Percentiles rank a stretch among this genome's conserved stretches.
Evolutionary conservation across 2,888 invertebrate species (phyloP).

Genomic region (Trachelus troglodyta): DNA sequence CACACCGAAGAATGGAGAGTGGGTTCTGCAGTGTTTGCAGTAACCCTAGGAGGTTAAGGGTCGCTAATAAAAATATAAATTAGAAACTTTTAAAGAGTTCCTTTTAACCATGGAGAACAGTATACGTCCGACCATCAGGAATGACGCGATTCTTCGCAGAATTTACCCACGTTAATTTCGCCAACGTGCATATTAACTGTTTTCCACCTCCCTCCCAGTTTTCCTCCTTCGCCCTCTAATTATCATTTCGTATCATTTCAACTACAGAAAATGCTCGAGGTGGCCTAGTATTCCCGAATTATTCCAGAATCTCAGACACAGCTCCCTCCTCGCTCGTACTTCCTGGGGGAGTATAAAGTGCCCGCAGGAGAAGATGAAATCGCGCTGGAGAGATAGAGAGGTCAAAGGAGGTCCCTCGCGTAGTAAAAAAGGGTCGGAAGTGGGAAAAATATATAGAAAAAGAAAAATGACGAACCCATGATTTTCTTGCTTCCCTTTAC

Average conservation of each 20-base stretch:
- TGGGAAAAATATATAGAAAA: background rate
- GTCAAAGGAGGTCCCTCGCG: background rate
- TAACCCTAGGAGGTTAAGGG: background rate
- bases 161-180: too few species aligned
- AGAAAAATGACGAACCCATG: background rate
- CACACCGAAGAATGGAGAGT: too few species aligned
- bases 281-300: background rate
- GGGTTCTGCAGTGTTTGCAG: background rate
- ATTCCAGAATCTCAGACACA: too few species aligned
- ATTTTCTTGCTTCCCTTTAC: background rate
- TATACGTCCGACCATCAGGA: too few species aligned
- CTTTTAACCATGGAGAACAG: too few species aligned
- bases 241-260: background rate
- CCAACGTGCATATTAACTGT: slow-evolving; percentile 21
- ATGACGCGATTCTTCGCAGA: too few species aligned
- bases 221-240: background rate
- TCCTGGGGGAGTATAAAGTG: too few species aligned
- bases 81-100: too few species aligned
- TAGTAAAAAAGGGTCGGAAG: too few species aligned
- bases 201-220: background rate
- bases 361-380: background rate
- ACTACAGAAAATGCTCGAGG: background rate
- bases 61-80: slow-evolving; percentile 3
- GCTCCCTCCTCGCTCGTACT: too few species aligned
- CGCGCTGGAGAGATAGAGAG: background rate